Base-by-base conservation (phyloP, 1,140 invertebrate genomes). In the Nasonia vitripennis region DNA sequence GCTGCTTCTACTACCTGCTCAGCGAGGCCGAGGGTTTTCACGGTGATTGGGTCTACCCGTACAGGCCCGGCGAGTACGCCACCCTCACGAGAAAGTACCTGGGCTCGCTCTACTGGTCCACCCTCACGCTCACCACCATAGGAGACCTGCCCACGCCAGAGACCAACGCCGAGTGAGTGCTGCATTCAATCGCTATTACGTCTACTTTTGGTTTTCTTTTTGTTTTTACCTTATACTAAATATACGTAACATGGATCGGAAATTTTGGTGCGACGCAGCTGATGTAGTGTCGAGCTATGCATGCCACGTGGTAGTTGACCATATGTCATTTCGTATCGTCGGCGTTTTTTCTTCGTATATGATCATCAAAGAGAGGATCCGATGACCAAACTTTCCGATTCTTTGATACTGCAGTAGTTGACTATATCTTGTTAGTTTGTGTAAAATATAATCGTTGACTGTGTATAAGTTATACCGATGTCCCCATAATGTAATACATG, bases 31-130 rank as follows among this genome's bases (percentile, higher is more conserved):
- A 99, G 93, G 96, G 96, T 3, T 98, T 98, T 92, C 92, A 96
- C 93, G 97, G 97, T 9, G 96, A 97, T 89, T 99, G 98, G 98
- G 97, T 97, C 0, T 99, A 98, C 92, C 98, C 98, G 0, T 97
- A 98, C 90, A 95, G 97, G 81, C 96, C 96, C 41, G 96, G 96
- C 31, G 97, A 97, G 89, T 98, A 97, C 91, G 96, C 96, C 0
- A 97, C 97, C 0, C 93, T 99, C 10, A 97, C 97, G 0, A 94
- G 98, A 87, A 99, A 99, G 91, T 99, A 99, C 91, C 95, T 99
- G 10, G 97, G 97, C 67, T 99, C 98, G 2, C 94, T 99, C 5
- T 99, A 99, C 92, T 99, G 98, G 98, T 98, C 98, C 5, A 99
- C 98, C 2, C 93, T 99, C 37, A 99, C 98, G 0, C 94, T 99